Evolutionary conservation across 2,888 invertebrate species (phyloP), one percentile per base, ranked within the genome.

Genomic region (Crioceris asparagi): DNA sequence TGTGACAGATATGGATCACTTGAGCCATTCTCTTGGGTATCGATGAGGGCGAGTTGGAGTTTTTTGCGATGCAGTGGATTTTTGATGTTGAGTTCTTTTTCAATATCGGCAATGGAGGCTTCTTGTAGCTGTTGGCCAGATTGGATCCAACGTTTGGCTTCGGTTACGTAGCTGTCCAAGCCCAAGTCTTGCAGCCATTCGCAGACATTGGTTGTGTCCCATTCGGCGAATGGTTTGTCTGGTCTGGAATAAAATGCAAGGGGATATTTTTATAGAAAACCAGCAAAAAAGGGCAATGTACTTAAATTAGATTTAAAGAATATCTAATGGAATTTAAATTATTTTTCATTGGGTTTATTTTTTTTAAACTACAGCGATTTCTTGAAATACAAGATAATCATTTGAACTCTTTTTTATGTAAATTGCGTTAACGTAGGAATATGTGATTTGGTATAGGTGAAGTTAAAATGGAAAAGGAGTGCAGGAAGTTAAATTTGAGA

Each of bases 61-160:
- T 97, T 96, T 69, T 97, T 97, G 45, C 85, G 76, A 57, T 97
- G 96, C 52, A 97, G 68, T 1, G 79, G 71, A 57, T 90, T 80
- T 63, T 86, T 87, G 29, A 90, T 72, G 35, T 76, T 81, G 7
- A 91, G 66, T 56, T 90, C 87, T 55, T 91, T 92, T 61, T 98
- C 97, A 25, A 96, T 75, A 50, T 91, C 84, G 48, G 75, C 70
- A 4, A 79, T 75, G 0, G 85, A 76, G 4, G 87, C 82, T 48
- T 81, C 77, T 31, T 86, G 75, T 23, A 98, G 65, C 45, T 88
- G 83, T 8, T 81, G 72, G 5, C 90, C 81, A 21, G 75, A 77
- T 46, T 79, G 81, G 1, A 92, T 75, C 90, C 92, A 93, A 36
- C 82, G 71, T 50, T 82, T 79, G 11, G 83, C 81, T 42, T 88